Evolutionary conservation across 2,888 invertebrate species (phyloP).

Genomic region (Mystacides longicornis): DNA sequence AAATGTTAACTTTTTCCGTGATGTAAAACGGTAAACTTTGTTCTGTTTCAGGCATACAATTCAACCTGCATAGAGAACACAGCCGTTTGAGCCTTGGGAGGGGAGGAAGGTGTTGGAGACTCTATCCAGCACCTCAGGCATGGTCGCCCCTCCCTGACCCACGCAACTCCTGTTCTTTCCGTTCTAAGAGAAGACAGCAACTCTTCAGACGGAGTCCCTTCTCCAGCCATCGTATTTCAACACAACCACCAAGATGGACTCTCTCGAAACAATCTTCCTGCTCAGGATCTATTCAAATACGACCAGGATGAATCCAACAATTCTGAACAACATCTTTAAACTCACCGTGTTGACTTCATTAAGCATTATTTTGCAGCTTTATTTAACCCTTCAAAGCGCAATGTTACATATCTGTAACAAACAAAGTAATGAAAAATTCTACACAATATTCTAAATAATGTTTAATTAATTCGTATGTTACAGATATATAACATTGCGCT

Average conservation of each 20-base stretch:
- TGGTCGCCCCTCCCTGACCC: constrained; percentile 33
- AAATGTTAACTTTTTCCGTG: too few species aligned
- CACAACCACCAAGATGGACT: not conserved
- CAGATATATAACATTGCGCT: too few species aligned
- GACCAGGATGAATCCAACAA: not conserved
- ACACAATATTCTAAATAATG: too few species aligned
- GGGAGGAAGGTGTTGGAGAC: constrained; percentile 40
- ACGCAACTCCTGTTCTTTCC: constrained; percentile 31
- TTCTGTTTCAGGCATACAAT: constrained; percentile 19
- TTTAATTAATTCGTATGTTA: too few species aligned
- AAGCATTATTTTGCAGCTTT: too few species aligned
- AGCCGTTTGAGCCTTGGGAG: constrained; percentile 47
- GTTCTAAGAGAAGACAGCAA: constrained; percentile 20
- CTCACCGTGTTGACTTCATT: too few species aligned
- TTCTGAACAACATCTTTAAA: too few species aligned
- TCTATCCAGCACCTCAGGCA: constrained; percentile 36
- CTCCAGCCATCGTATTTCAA: not conserved
- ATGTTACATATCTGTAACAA: too few species aligned
- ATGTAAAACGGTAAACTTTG: not conserved
- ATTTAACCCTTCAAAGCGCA: too few species aligned
- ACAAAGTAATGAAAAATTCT: too few species aligned
- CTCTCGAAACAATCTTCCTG: not conserved
- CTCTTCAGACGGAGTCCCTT: constrained; percentile 10
- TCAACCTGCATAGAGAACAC: constrained; percentile 37
- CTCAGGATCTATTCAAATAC: constrained; percentile 1